phyloP scores from a whole-genome alignment of 2,797 vertebrate genomes.

The Sebastes iracundus region DNA sequence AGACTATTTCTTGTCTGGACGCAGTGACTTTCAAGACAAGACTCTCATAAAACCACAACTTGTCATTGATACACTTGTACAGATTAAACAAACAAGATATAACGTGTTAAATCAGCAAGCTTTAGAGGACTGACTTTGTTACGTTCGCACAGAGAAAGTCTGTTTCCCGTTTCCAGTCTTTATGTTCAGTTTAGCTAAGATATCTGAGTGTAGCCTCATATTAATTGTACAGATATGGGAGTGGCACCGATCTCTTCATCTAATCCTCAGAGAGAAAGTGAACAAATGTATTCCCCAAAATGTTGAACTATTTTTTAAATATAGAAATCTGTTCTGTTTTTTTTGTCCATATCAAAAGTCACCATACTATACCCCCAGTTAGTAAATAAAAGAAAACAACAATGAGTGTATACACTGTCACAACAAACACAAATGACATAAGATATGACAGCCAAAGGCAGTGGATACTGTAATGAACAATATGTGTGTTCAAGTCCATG shows the following conservation, averaged over 20 bases:
- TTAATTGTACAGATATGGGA: rapidly evolving
- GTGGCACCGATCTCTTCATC: background rate
- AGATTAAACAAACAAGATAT: no score
- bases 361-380: background rate
- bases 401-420: background rate
- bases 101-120: background rate
- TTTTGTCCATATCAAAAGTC: background rate
- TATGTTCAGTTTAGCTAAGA: background rate
- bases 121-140: background rate
- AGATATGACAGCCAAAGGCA: background rate
- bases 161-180: background rate
- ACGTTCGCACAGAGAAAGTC: no score
- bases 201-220: background rate
- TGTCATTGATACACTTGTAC: no score
- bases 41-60: no score
- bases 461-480: background rate
- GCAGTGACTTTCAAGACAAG: background rate
- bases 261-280: background rate
- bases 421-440: background rate
- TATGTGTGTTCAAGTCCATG: slow-evolving; percentile 5
- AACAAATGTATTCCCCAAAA: background rate
- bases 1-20: background rate
- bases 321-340: background rate
- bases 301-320: background rate
- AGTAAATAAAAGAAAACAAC: background rate